phyloP scores from a whole-genome alignment of 2,888 invertebrate genomes.

The Lithophane leautieri region DNA sequence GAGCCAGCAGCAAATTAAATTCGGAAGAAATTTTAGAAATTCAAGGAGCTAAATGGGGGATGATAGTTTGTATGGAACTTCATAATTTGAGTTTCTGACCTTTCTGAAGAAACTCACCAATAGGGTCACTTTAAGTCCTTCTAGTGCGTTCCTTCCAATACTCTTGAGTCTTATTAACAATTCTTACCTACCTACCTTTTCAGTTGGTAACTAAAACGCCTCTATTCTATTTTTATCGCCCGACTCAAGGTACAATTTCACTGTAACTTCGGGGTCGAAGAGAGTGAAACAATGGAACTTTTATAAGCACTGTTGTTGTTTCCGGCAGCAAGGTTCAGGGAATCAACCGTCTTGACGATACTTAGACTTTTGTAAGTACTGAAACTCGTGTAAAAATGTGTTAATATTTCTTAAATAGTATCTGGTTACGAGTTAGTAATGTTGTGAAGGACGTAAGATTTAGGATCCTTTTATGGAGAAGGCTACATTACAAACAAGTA shows the following conservation, averaged over 20 bases:
- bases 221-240: slow-evolving; percentile 13
- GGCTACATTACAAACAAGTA: neutral
- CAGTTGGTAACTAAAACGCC: neutral
- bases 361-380: slow-evolving; percentile 41
- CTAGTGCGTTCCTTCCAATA: neutral
- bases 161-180: neutral
- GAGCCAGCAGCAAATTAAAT: too few relatives aligned
- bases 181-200: neutral
- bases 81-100: too few relatives aligned
- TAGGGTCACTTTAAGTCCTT: too few relatives aligned
- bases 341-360: slow-evolving; percentile 35
- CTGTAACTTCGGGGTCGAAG: slow-evolving; percentile 29
- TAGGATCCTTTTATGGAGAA: neutral
- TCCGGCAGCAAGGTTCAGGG: slow-evolving; percentile 26
- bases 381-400: slow-evolving; percentile 40
- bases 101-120: too few relatives aligned
- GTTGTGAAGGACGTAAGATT: neutral
- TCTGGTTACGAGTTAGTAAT: slow-evolving; percentile 10
- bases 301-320: slow-evolving; percentile 60
- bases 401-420: slow-evolving; percentile 36
- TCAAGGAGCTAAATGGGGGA: too few relatives aligned
- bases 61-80: too few relatives aligned
- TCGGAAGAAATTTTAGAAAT: too few relatives aligned
- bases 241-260: slow-evolving; percentile 1
- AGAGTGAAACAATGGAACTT: slow-evolving; percentile 54